A percentile compares a stretch with the other conserved stretches of the same genome.
phyloP scores from a whole-genome alignment of 2,888 invertebrate genomes.

The Elysia crispata region DNA sequence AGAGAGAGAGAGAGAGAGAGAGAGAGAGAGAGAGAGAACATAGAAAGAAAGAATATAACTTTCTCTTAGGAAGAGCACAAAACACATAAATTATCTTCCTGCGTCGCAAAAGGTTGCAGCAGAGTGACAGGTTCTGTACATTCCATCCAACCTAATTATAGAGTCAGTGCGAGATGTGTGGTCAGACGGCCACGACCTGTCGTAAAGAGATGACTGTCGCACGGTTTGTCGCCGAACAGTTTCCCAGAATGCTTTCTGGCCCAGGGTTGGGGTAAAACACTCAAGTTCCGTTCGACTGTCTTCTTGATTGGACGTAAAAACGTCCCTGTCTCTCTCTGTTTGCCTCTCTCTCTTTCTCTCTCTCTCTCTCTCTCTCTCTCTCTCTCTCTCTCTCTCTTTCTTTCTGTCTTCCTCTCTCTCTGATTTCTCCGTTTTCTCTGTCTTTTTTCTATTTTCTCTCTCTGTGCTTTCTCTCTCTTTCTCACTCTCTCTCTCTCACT shows the following conservation, averaged over 20 bases:
- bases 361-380: background rate
- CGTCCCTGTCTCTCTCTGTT: background rate
- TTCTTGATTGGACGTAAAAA: background rate
- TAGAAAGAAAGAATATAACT: too few relatives aligned
- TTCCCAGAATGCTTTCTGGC: too few relatives aligned
- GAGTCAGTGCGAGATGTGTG: too few relatives aligned
- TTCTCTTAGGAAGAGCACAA: too few relatives aligned
- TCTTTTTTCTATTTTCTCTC: background rate
- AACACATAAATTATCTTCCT: too few relatives aligned
- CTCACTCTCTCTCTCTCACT: background rate
- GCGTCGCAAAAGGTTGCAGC: too few relatives aligned
- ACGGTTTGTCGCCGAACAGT: too few relatives aligned
- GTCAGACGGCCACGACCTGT: too few relatives aligned
- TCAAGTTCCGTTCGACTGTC: background rate
- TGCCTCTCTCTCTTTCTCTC: background rate
- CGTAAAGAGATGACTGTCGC: too few relatives aligned
- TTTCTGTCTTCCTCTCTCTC: background rate
- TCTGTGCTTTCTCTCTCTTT: background rate
- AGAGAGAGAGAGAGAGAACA: background rate
- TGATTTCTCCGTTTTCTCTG: background rate
- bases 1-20: constrained; percentile 13
- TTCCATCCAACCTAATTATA: too few relatives aligned
- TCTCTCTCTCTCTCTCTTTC: constrained; percentile 1
- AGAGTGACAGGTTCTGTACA: too few relatives aligned
- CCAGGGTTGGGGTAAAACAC: too few relatives aligned